Evolutionary conservation across 2,888 invertebrate genomes (phyloP), one percentile per base, ranked within the genome.

Genomic region (Xestobium rufovillosum): DNA sequence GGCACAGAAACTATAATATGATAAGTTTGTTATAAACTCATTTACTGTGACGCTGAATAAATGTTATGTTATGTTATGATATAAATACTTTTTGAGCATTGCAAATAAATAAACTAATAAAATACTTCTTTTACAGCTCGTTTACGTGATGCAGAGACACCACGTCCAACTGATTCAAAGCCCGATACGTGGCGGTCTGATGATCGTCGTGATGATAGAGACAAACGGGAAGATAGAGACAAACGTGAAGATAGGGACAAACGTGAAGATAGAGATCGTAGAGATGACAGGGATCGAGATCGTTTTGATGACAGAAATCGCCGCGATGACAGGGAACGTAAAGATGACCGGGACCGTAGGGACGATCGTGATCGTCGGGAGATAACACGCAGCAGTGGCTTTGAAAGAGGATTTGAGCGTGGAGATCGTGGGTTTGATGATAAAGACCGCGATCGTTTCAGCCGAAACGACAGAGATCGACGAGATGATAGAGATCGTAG

Each of bases 271-370:
- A 32, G 33, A 19, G 38, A 39, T 35, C 25, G 16, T 4, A 13
- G 37, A 10, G 26, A 31, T 6, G 44, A 39, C 23, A 25, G 39
- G 6, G 44, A 44, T 14, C n/a, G n/a, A n/a, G n/a, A n/a, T n/a
- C n/a, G n/a, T n/a, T n/a, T n/a, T n/a, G n/a, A n/a, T n/a, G 34
- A 34, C 27, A 31, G 14, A 12, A 11, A 13, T 8, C 25, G 11
- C n/a, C 31, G 42, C n/a, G 37, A 27, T 3, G 32, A 26, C 10
- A 30, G 30, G 3, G n/a, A n/a, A n/a, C n/a, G n/a, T n/a, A n/a
- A n/a, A n/a, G n/a, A n/a, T n/a, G 39, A 38, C 8, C 38, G 39
- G 9, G 26, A 23, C 2, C 13, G 34, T 3, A 26, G 37, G 3
- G 38, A 41, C 14, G 29, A 33, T n/a, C 34, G 30, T 25, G 34